phyloP scores from a whole-genome alignment of 2,113 vertebrate genomes.

The Sprattus sprattus region DNA sequence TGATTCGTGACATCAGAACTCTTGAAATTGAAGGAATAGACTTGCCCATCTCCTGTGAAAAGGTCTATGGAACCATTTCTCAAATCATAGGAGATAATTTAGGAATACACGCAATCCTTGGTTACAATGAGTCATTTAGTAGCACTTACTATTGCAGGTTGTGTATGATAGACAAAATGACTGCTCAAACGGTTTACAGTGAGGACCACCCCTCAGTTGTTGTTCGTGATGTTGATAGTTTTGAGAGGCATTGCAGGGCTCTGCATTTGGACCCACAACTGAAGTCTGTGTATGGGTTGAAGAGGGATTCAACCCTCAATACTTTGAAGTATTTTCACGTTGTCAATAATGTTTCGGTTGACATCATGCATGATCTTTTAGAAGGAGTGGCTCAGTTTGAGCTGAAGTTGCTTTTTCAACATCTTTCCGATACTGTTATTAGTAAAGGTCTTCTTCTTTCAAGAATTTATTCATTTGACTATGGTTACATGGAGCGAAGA shows the following conservation, averaged over 20 bases:
- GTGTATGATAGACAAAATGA: constrained; percentile 25
- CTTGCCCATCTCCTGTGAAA: constrained; percentile 47
- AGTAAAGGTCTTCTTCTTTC: constrained; percentile 19
- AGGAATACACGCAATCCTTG: constrained; percentile 51
- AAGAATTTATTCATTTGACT: constrained; percentile 32
- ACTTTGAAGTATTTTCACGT: constrained; percentile 29
- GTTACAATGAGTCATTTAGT: constrained; percentile 39
- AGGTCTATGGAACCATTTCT: constrained; percentile 43
- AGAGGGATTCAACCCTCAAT: constrained; percentile 27
- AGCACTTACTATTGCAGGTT: constrained; percentile 39
- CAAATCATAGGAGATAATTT: constrained; percentile 52
- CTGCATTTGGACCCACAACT: constrained; percentile 1
- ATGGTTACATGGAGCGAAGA: constrained; percentile 29
- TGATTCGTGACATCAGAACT: constrained; percentile 47
- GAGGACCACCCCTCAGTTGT: constrained; percentile 20
- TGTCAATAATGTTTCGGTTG: constrained; percentile 29
- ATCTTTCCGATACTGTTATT: constrained; percentile 26
- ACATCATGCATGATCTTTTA: constrained; percentile 38
- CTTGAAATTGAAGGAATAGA: constrained; percentile 37
- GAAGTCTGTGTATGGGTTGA: constrained; percentile 23
- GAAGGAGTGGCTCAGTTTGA: constrained; percentile 31
- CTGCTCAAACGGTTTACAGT: constrained; percentile 26
- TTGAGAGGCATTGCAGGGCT: constrained; percentile 24
- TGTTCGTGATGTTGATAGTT: neutral
- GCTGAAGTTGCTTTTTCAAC: constrained; percentile 23